Conservation (phyloP, 2,113 vertebrate genomes). For the Alethe castanea region DNA sequence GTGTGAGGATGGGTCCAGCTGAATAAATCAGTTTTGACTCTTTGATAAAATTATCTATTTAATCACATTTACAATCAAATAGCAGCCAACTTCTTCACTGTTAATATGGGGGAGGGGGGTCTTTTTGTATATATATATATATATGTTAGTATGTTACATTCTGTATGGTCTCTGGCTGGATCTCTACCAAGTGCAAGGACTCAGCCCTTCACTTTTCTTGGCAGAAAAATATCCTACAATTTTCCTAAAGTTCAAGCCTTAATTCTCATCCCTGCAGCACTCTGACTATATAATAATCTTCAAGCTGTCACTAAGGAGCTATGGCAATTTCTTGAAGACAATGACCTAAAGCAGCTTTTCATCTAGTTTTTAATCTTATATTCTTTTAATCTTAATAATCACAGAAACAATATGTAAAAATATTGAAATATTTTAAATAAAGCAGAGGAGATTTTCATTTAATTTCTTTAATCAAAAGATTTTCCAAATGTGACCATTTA, state of each 20-base stretch:
- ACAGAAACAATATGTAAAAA: background rate
- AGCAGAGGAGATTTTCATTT: background rate
- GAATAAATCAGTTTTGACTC: background rate
- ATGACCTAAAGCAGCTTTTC: background rate
- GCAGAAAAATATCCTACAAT: background rate
- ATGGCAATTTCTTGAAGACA: background rate
- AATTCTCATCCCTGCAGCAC: background rate
- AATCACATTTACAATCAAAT: background rate
- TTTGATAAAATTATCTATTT: background rate
- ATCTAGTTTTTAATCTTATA: background rate
- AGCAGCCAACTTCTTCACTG: background rate
- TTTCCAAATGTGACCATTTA: background rate
- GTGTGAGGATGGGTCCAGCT: background rate
- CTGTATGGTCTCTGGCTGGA: background rate
- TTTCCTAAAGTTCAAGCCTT: background rate
- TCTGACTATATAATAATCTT: background rate
- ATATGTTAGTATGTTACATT: background rate
- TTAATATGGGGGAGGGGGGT: rapidly evolving
- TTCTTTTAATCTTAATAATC: background rate
- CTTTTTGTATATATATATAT: too few relatives aligned
- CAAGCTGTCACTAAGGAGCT: background rate
- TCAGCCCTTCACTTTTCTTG: background rate
- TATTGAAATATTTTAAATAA: background rate
- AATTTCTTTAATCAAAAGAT: background rate
- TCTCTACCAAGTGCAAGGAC: background rate